A percentile compares a stretch with the other conserved stretches of the same genome.
phyloP scores from a whole-genome alignment of 2,888 invertebrate genomes.

The Meteorus cinctellus region DNA sequence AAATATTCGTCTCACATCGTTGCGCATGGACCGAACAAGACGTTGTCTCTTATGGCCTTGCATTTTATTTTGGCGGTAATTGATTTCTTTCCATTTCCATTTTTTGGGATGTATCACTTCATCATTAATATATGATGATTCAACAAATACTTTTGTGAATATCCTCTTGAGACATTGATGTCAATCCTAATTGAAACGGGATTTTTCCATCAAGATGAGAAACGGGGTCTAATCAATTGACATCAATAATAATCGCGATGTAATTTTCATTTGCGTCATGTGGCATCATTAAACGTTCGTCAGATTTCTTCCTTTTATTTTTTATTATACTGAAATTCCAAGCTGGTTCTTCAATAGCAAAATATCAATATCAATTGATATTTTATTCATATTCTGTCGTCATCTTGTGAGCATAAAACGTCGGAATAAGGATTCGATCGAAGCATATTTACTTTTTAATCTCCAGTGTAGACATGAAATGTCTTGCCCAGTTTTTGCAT shows the following conservation, averaged over 20 bases:
- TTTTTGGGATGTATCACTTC: not conserved
- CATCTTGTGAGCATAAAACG: not conserved
- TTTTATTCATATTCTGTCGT: not conserved
- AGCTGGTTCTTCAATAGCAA: not conserved
- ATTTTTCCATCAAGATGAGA: conserved; percentile 10
- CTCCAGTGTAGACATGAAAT: not conserved
- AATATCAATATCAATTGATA: not conserved
- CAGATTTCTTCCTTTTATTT: conserved; percentile 12
- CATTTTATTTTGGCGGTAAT: not conserved
- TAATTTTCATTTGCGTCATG: conserved; percentile 18
- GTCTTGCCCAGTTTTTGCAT: not conserved
- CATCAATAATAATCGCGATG: conserved; percentile 22
- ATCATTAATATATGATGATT: not conserved
- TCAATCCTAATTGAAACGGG: not conserved
- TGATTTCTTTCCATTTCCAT: conserved; percentile 1
- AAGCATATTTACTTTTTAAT: not conserved
- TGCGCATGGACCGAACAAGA: conserved; percentile 22
- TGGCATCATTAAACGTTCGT: not conserved
- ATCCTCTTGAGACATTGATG: not conserved
- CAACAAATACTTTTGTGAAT: not conserved
- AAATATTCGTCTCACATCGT: conserved; percentile 38
- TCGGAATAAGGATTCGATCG: not conserved
- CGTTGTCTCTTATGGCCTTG: conserved; percentile 36
- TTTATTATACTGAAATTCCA: not conserved
- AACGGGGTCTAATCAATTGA: conserved; percentile 21